Conservation (phyloP, 2,113 vertebrate species). For the Paradoxurus hermaphroditus region DNA sequence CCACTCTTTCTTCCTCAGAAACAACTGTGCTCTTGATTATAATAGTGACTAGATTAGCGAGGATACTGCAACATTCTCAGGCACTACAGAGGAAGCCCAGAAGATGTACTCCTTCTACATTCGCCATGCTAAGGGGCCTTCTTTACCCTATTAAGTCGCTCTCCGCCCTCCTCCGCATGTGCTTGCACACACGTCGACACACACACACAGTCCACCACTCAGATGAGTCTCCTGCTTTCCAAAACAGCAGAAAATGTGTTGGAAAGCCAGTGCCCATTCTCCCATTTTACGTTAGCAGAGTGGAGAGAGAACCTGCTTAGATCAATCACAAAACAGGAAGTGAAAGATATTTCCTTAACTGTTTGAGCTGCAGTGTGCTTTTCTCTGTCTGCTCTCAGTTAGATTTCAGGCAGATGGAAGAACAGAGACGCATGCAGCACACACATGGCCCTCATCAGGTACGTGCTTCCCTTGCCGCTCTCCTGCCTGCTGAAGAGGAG, state of each 20-base stretch:
- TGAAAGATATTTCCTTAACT: neutral
- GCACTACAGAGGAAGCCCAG: neutral
- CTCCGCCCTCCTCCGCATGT: neutral
- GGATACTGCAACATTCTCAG: too few relatives aligned
- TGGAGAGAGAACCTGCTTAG: too few relatives aligned
- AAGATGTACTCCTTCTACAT: neutral
- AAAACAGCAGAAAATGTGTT: neutral
- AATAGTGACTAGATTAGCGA: neutral
- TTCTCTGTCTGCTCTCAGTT: neutral
- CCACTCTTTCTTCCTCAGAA: neutral
- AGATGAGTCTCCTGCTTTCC: neutral
- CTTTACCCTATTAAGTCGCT: neutral
- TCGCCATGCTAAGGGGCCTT: neutral
- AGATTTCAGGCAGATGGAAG: neutral
- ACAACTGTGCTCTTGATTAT: neutral
- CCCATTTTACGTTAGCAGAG: neutral
- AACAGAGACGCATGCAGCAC: neutral
- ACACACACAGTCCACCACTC: neutral
- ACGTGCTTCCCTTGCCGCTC: neutral
- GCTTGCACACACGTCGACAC: too few relatives aligned
- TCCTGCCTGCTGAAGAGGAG: neutral
- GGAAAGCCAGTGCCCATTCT: neutral
- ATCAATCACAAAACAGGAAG: neutral
- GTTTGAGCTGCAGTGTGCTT: neutral
- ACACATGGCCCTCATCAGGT: neutral